These are phyloP conservation scores for Papilio elwesi DNA, from an alignment of 2,888 invertebrate genomes.

Conservation along the genomic window DNA sequence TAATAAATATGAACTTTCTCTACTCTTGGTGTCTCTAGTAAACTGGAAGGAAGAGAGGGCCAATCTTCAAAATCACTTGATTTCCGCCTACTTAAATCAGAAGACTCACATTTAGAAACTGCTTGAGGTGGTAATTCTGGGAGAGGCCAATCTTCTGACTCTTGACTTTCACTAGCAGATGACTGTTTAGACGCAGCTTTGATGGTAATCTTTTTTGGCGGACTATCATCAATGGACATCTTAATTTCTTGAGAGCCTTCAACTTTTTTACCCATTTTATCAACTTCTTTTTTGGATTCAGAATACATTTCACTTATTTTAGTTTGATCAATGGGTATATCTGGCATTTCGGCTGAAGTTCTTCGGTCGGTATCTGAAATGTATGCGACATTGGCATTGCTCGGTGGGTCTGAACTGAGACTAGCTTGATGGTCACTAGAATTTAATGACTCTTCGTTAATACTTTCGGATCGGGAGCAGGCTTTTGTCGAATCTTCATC, in stretches of 20 bases:
- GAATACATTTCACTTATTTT: slow-evolving; percentile 85
- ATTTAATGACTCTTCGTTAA: slow-evolving; percentile 92
- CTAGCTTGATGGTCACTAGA: slow-evolving; percentile 94
- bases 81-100: slow-evolving; percentile 64
- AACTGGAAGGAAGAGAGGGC: slow-evolving; percentile 91
- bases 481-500: slow-evolving; percentile 94
- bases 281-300: slow-evolving; percentile 78
- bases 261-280: slow-evolving; percentile 60
- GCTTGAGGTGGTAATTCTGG: slow-evolving; percentile 88
- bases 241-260: slow-evolving; percentile 59
- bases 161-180: slow-evolving; percentile 87
- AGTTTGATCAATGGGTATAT: slow-evolving; percentile 90
- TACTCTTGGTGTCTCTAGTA: slow-evolving; percentile 88
- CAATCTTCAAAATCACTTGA: slow-evolving; percentile 91
- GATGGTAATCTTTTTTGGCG: slow-evolving; percentile 64
- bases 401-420: slow-evolving; percentile 92
- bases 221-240: slow-evolving; percentile 58
- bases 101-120: slow-evolving; percentile 59
- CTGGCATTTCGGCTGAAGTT: slow-evolving; percentile 93
- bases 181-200: slow-evolving; percentile 73
- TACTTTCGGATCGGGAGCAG: slow-evolving; percentile 92
- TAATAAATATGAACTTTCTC: slow-evolving; percentile 92
- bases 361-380: slow-evolving; percentile 91
- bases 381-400: slow-evolving; percentile 88
- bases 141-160: slow-evolving; percentile 90